A percentile compares a stretch with the other conserved stretches of the same genome.
phyloP scores from a whole-genome alignment of 2,113 vertebrate genomes.

The Gallinago media region DNA sequence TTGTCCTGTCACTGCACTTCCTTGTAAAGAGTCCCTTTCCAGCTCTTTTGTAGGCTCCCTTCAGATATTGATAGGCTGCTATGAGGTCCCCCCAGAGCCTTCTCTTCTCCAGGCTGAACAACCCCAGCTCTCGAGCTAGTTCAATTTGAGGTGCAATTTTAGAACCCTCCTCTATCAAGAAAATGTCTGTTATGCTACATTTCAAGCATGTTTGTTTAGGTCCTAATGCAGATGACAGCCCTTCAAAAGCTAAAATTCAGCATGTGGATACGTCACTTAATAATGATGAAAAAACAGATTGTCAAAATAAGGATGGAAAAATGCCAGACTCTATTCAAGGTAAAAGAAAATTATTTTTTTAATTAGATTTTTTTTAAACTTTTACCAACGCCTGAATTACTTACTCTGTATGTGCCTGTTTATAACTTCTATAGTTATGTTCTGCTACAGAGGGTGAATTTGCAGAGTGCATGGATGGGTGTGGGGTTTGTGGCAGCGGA shows the following conservation, averaged over 20 bases:
- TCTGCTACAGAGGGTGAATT: background rate
- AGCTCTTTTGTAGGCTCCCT: too few relatives aligned
- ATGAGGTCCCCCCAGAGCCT: too few relatives aligned
- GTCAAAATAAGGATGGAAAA: background rate
- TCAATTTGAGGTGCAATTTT: background rate
- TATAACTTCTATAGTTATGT: background rate
- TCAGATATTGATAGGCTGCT: too few relatives aligned
- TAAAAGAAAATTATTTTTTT: background rate
- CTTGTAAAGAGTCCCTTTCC: too few relatives aligned
- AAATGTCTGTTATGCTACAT: background rate
- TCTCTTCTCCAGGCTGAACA: too few relatives aligned
- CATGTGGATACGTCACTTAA: background rate
- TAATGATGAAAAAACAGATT: background rate
- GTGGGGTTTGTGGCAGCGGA: background rate
- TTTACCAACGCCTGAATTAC: background rate
- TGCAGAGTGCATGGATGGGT: background rate
- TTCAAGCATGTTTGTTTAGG: conserved; percentile 19
- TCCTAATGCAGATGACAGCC: background rate
- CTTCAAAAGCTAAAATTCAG: conserved; percentile 39
- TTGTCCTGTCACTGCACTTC: too few relatives aligned
- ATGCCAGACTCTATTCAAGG: background rate
- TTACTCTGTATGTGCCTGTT: background rate
- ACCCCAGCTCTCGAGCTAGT: background rate
- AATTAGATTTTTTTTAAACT: background rate
- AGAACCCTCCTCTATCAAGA: background rate